These are phyloP conservation scores for Trisateles emortualis DNA, from an alignment of 2,888 invertebrate genomes.

Conservation along the genomic window DNA sequence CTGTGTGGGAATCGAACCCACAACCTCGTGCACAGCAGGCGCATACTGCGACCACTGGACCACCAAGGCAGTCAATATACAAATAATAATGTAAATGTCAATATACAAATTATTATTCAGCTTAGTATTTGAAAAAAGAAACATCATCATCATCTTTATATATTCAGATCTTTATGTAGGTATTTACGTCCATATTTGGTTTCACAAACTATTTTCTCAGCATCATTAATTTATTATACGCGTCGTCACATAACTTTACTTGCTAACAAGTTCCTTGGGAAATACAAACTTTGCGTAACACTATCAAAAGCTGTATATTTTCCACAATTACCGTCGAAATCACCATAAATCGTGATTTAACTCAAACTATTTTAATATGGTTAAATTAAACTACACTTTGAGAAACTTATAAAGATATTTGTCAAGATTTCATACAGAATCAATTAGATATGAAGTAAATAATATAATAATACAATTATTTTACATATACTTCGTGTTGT, in stretches of 20 bases:
- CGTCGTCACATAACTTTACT: neutral
- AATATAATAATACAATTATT: no score
- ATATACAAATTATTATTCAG: no score
- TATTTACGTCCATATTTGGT: neutral
- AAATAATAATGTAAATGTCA: no score
- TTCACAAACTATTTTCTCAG: no score
- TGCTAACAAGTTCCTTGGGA: neutral
- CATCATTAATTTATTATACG: neutral
- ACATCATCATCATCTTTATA: no score
- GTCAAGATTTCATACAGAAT: neutral
- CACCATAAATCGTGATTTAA: conserved; percentile 7
- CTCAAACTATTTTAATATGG: conserved; percentile 11
- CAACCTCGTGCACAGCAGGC: no score
- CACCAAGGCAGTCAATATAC: no score
- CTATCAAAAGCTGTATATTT: conserved; percentile 25
- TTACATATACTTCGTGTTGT: no score
- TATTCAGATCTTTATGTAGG: no score
- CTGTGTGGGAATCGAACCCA: no score
- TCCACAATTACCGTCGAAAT: conserved; percentile 39
- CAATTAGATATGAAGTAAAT: neutral
- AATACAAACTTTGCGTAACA: neutral
- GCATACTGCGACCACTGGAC: no score
- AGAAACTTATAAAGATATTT: neutral
- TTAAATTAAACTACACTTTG: conserved; percentile 1
- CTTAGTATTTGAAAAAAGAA: no score